Conservation (phyloP, 1,140 invertebrate species). For the Cotesia typhae region DNA sequence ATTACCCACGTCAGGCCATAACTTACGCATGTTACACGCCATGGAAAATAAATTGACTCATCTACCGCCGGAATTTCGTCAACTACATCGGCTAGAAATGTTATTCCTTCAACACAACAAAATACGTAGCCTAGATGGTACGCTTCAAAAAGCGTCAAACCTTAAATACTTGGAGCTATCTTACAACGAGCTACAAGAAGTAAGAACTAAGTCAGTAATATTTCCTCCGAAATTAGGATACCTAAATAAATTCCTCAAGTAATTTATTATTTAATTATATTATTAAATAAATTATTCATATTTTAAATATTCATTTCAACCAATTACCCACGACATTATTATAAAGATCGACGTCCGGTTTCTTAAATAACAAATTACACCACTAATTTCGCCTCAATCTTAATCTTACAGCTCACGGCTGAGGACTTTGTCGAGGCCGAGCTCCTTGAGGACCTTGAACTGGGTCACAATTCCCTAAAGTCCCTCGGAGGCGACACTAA, state of each 20-base stretch:
- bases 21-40: slow-evolving; percentile 75
- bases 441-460: slow-evolving; percentile 72
- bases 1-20: slow-evolving; percentile 73
- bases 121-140: slow-evolving; percentile 74
- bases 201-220: slow-evolving; percentile 56
- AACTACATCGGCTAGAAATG: slow-evolving; percentile 72
- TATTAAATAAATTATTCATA: too few species aligned
- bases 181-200: slow-evolving; percentile 77
- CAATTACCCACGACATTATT: too few species aligned
- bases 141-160: slow-evolving; percentile 72
- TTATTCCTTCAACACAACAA: slow-evolving; percentile 77
- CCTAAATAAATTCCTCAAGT: too few species aligned
- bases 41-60: slow-evolving; percentile 75
- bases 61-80: slow-evolving; percentile 74
- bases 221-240: too few species aligned
- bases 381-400: too few species aligned
- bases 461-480: slow-evolving; percentile 76
- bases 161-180: slow-evolving; percentile 74
- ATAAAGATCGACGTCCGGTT: too few species aligned
- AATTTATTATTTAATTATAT: too few species aligned
- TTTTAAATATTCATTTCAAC: too few species aligned
- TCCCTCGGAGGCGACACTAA: slow-evolving; percentile 62
- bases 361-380: too few species aligned
- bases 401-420: slow-evolving; percentile 69
- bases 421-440: slow-evolving; percentile 78